Conservation (phyloP, 2,113 vertebrate genomes). For the Stegastes partitus region DNA sequence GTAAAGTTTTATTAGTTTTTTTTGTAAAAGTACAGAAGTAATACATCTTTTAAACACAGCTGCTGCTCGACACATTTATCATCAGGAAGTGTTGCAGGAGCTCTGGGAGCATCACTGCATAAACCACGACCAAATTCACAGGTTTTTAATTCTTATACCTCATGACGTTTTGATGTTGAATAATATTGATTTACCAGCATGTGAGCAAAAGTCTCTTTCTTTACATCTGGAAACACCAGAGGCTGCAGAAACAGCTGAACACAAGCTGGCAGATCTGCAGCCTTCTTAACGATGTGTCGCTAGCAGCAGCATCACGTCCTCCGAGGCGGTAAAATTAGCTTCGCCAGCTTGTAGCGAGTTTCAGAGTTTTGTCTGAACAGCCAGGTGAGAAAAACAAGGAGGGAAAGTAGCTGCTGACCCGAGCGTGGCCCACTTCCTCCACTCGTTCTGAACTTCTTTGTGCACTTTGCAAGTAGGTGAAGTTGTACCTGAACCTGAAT, state of each 20-base stretch:
- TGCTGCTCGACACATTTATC: no score
- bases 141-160: no score
- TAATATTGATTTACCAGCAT: no score
- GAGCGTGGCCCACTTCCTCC: slow-evolving; percentile 35
- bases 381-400: slow-evolving; percentile 30
- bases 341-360: slow-evolving; percentile 22
- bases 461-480: neutral
- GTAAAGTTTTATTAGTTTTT: no score
- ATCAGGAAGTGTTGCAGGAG: no score
- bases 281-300: neutral
- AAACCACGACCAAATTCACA: no score
- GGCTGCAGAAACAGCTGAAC: neutral
- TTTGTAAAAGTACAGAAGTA: no score
- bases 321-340: slow-evolving; percentile 18
- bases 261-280: neutral
- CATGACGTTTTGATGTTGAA: no score
- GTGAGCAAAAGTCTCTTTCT: no score
- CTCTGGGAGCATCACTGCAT: no score
- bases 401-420: slow-evolving; percentile 47
- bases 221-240: no score
- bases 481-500: neutral
- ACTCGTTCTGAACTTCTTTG: neutral
- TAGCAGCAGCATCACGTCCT: neutral
- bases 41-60: no score
- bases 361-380: neutral